These are phyloP conservation scores for Brachionus manjavacas DNA, from an alignment of 1,140 invertebrate genomes.

Conservation along the genomic window DNA sequence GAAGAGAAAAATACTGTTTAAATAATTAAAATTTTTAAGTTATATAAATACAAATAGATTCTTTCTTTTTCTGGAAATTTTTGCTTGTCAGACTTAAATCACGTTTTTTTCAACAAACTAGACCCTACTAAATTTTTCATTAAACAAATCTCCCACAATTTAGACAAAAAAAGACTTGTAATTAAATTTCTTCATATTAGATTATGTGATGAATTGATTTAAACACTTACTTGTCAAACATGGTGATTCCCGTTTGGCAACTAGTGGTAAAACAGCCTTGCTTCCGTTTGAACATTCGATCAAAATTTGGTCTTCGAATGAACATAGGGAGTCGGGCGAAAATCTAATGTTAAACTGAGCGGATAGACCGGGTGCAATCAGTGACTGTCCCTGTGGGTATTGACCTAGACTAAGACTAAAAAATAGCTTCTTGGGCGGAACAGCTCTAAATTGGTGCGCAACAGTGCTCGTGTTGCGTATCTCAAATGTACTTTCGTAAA, in stretches of 20 bases:
- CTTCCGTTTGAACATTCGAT: conserved; percentile 47
- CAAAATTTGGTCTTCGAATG: conserved; percentile 53
- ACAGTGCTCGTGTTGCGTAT: conserved; percentile 56
- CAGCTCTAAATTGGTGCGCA: conserved; percentile 51
- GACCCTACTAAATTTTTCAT: too few relatives aligned
- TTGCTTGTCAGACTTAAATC: too few relatives aligned
- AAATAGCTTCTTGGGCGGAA: conserved; percentile 52
- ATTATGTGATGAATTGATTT: too few relatives aligned
- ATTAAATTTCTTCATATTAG: too few relatives aligned
- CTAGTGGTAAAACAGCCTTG: not conserved
- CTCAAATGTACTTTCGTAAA: conserved; percentile 56
- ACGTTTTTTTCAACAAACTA: too few relatives aligned
- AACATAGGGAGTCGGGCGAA: conserved; percentile 53
- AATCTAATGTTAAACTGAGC: conserved; percentile 54
- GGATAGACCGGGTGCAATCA: conserved; percentile 57
- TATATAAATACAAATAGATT: not conserved
- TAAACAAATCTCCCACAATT: too few relatives aligned
- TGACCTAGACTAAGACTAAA: conserved; percentile 56
- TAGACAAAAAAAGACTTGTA: too few relatives aligned
- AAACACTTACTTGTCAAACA: conserved; percentile 1
- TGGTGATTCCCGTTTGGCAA: conserved; percentile 31
- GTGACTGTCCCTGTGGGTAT: conserved; percentile 55
- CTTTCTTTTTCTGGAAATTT: too few relatives aligned
- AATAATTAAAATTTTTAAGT: not conserved
- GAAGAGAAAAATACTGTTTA: too few relatives aligned